Conservation (phyloP, 2,888 invertebrate genomes). For the Sycophila texana region DNA sequence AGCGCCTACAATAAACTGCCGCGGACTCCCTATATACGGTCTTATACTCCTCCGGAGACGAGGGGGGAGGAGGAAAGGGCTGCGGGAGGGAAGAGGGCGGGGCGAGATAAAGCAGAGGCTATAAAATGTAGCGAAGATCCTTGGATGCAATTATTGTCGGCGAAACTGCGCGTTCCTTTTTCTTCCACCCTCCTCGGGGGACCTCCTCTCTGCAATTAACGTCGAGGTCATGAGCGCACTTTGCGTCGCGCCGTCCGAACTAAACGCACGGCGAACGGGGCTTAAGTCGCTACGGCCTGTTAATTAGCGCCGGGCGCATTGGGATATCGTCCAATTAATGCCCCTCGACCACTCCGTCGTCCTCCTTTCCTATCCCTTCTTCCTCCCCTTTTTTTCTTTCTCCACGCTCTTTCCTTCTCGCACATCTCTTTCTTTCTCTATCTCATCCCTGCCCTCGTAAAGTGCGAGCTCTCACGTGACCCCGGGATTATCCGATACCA, state of each 20-base stretch:
- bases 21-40: not conserved
- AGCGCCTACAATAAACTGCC: not conserved
- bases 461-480: not conserved
- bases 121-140: conserved; percentile 15
- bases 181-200: not conserved
- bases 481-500: conserved; percentile 2
- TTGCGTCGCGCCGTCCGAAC: conserved; percentile 15
- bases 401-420: too few relatives aligned
- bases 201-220: conserved; percentile 36
- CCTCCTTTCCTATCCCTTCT: too few relatives aligned
- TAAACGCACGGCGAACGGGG: conserved; percentile 34
- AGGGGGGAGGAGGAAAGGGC: not conserved
- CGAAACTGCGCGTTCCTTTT: not conserved
- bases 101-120: not conserved
- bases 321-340: conserved; percentile 46
- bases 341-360: not conserved
- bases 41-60: not conserved
- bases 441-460: not conserved
- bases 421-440: too few relatives aligned
- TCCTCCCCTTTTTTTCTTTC: too few relatives aligned
- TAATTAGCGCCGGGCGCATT: conserved; percentile 47
- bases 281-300: conserved; percentile 37
- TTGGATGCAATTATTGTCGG: conserved; percentile 39
- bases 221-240: conserved; percentile 37
- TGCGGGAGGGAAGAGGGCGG: not conserved